A percentile compares a stretch with the other conserved stretches of the same genome.
These are phyloP conservation scores for Trachythela sp. DNA, from an alignment of 64 coral and sea anemone genomes.

Conservation along the genomic window DNA sequence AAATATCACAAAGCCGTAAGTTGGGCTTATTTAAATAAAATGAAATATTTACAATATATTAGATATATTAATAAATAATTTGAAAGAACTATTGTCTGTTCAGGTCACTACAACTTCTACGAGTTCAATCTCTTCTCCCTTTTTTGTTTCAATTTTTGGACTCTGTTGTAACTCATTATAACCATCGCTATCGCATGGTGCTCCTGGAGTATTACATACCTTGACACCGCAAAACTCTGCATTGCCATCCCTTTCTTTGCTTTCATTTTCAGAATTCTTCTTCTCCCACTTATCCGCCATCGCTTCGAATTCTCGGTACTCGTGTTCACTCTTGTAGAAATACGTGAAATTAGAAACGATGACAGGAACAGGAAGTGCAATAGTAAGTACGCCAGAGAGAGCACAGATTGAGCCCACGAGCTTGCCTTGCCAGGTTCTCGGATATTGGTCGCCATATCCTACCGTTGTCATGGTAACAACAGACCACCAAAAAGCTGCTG, in stretches of 20 bases:
- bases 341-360: conserved; percentile 87
- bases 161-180: not conserved
- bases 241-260: not conserved
- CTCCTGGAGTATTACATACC: not conserved
- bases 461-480: conserved; percentile 16
- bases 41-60: no score
- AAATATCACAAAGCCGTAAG: no score
- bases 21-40: no score
- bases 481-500: not conserved
- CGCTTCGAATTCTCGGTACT: conserved; percentile 13
- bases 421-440: conserved; percentile 55
- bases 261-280: not conserved
- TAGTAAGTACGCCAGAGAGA: conserved; percentile 69
- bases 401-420: conserved; percentile 76
- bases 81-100: no score
- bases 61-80: no score
- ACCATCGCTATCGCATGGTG: not conserved
- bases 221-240: not conserved
- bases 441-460: conserved; percentile 78
- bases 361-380: conserved; percentile 82
- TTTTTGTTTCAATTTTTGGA: not conserved
- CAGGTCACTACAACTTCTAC: not conserved
- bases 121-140: not conserved
- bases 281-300: not conserved
- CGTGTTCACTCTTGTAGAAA: conserved; percentile 49